Percentiles rank a stretch among this genome's conserved stretches.
phyloP scores from a whole-genome alignment of 2,113 vertebrate species.

The Atherinomorus stipes region DNA sequence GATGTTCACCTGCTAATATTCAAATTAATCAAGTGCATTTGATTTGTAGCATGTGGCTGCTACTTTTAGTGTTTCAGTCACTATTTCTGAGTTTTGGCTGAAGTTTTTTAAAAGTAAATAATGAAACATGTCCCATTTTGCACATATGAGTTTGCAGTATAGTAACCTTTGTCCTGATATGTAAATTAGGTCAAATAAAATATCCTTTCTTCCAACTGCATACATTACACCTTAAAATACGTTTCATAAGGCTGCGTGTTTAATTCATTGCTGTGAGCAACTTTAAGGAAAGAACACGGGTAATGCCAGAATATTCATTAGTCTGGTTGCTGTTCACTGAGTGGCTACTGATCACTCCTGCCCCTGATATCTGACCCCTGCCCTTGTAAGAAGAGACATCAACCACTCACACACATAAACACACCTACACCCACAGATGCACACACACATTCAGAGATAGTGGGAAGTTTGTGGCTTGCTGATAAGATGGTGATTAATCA shows the following conservation, averaged over 20 bases:
- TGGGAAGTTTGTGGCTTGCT: conserved; percentile 61
- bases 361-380: conserved; percentile 77
- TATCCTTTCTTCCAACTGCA: neutral
- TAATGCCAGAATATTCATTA: conserved; percentile 63
- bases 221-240: conserved; percentile 14
- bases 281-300: conserved; percentile 41
- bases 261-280: conserved; percentile 38
- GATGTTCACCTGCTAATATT: no score
- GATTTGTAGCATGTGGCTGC: no score
- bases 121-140: no score
- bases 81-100: no score
- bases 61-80: no score
- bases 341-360: conserved; percentile 68
- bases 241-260: conserved; percentile 21
- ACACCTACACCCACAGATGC: conserved; percentile 29
- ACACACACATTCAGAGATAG: conserved; percentile 36
- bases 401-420: conserved; percentile 35
- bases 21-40: no score
- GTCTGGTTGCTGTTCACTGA: conserved; percentile 67
- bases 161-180: no score
- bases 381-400: conserved; percentile 61
- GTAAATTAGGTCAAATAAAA: no score
- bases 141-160: no score
- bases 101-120: no score
- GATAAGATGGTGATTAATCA: conserved; percentile 82